Evolutionary conservation across 2,113 vertebrate species (phyloP), one percentile per base, ranked within the genome.

Genomic region (Cyprinus carpio): DNA sequence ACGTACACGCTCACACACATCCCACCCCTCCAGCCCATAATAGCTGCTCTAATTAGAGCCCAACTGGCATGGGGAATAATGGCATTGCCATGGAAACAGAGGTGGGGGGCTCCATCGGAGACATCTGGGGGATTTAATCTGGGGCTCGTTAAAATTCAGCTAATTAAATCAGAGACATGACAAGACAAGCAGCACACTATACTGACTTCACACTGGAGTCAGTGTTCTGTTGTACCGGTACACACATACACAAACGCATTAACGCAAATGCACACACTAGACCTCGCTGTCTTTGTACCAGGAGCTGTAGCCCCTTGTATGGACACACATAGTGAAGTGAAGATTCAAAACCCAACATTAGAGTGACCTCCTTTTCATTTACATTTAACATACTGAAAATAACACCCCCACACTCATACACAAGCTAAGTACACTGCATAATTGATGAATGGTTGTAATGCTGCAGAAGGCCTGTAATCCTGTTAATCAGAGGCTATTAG

Each of bases 21-120:
- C 90, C 87, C 92, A 87, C 84, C 85, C 89, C 87, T 91, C 92
- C 93, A 95, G 91, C 93, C 93, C 94, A 94, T 95, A 95, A 95
- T 95, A 95, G 94, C 91, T 94, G 93, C 92, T 94, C 94, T 95
- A 95, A 95, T 95, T 95, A 95, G 93, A 93, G 92, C 90, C 89
- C 91, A 92, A 94, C 94, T 93, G 92, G 90, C 92, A 92, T 91
- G 92, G 93, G 93, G 89, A 92, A 93, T 92, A 94, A 90, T 86
- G 86, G 90, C 88, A 93, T 94, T 95, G 91, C 94, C 87, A 94
- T 95, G 94, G 93, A 91, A 92, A 94, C 92, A 90, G 92, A 93
- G 90, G 95, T 92, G 93, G 92, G 93, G 92, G 92, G 87, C 86
- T 90, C 90, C 91, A 91, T 90, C 91, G 88, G 90, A 93, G 93